Evolutionary conservation across 2,797 vertebrate genomes (phyloP), one percentile per base, ranked within the genome.

Genomic region (Sebastes diaconus): DNA sequence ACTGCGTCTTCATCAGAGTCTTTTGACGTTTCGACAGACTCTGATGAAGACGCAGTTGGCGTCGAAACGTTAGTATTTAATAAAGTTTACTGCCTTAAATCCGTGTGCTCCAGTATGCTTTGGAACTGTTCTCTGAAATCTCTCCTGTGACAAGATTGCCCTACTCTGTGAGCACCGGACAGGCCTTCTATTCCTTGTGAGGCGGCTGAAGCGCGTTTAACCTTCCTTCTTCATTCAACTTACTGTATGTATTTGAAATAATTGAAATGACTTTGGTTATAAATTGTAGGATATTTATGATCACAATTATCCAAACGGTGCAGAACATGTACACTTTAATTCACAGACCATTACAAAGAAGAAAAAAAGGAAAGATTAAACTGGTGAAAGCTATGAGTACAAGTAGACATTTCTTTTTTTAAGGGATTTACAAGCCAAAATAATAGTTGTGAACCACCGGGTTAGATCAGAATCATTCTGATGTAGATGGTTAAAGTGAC

Each of bases 371-470:
- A 46, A 46, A 46, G 0, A 27, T 27, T 58, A 14, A 27, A 24
- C 22, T 39, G 2, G 22, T 65, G 34, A 65, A 1, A 39, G 1
- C 3, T 42, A 25, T 1, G 1, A 25, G 64, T 42, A 18, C 25
- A 58, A n/a, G 10, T 6, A 36, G 39, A 52, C 39, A 32, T 64
- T 20, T 73, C 1, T 36, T 13, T 6, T 58, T 75, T 29, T 22
- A 67, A 42, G 20, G 34, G 12, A 6, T 25, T 29, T 66, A 27
- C 16, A 6, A 6, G 27, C 14, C 32, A 50, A 46, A 52, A 22
- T 2, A 24, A 1, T 2, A 14, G 7, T n/a, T 34, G 1, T 3
- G 10, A 50, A 14, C 1, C n/a, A 34, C 29, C 20, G 20, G 2
- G 4, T 73, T 30, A 27, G 10, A 30, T 10, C 2, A 0, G 8